A percentile compares a stretch with the other conserved stretches of the same genome.
These are phyloP conservation scores for Chrysolina oricalcia DNA, from an alignment of 2,888 invertebrate genomes.

Conservation along the genomic window DNA sequence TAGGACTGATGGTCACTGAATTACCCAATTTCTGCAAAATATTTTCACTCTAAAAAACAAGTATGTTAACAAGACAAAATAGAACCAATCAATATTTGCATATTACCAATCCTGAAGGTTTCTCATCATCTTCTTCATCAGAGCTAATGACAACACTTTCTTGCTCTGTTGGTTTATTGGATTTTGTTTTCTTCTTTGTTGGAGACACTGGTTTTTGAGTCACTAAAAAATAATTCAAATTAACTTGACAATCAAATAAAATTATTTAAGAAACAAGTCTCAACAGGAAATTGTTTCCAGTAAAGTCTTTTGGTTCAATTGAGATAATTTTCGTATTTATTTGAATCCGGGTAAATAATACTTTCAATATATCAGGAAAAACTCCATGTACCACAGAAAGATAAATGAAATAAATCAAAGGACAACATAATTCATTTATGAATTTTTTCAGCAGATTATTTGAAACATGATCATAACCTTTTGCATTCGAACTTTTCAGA, in stretches of 20 bases:
- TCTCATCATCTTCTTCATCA: constrained; percentile 77
- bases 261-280: too few species aligned
- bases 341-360: too few species aligned
- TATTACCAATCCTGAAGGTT: constrained; percentile 57
- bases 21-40: constrained; percentile 63
- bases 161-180: constrained; percentile 69
- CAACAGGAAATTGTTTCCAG: too few species aligned
- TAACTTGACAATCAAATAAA: not conserved
- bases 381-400: too few species aligned
- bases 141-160: constrained; percentile 83
- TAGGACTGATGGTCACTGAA: constrained; percentile 63
- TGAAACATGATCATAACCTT: too few species aligned
- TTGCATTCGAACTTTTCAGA: too few species aligned
- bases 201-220: constrained; percentile 38
- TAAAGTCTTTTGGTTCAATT: too few species aligned
- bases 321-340: too few species aligned
- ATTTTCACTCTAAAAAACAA: constrained; percentile 57
- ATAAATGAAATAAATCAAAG: too few species aligned
- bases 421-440: too few species aligned
- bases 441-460: too few species aligned
- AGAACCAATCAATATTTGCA: constrained; percentile 7
- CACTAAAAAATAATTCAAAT: not conserved
- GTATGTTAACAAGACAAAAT: constrained; percentile 4
- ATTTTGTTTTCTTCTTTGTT: constrained; percentile 51
- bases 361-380: too few species aligned